Percentiles rank a stretch among this genome's conserved stretches.
Conservation (phyloP, 2,113 vertebrate species). For the Pitta sordida region DNA sequence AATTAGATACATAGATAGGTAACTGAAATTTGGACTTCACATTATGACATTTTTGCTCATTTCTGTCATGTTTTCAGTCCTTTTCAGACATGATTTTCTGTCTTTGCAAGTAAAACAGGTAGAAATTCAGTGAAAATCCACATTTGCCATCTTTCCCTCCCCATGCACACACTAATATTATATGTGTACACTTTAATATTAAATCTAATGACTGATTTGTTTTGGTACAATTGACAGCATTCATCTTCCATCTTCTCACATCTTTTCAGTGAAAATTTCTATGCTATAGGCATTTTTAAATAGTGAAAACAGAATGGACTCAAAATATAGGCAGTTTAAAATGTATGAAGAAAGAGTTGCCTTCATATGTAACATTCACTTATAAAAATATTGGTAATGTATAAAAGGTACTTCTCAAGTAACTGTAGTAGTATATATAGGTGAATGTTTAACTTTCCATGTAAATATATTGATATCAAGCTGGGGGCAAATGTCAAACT, state of each 20-base stretch:
- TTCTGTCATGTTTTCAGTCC: background rate
- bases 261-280: background rate
- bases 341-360: background rate
- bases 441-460: background rate
- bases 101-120: background rate
- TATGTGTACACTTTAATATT: background rate
- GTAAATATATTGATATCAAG: background rate
- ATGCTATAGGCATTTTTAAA: background rate
- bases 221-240: background rate
- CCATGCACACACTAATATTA: background rate
- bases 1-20: background rate
- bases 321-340: background rate
- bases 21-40: background rate
- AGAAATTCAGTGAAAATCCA: background rate
- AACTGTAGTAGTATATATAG: background rate
- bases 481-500: no score
- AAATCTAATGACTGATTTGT: background rate
- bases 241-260: background rate
- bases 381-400: background rate
- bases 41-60: background rate
- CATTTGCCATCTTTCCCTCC: background rate
- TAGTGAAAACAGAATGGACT: background rate
- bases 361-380: background rate
- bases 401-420: background rate
- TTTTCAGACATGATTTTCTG: background rate